Evolutionary conservation across 2,888 invertebrate species (phyloP).

Genomic region (Aphrophora alni): DNA sequence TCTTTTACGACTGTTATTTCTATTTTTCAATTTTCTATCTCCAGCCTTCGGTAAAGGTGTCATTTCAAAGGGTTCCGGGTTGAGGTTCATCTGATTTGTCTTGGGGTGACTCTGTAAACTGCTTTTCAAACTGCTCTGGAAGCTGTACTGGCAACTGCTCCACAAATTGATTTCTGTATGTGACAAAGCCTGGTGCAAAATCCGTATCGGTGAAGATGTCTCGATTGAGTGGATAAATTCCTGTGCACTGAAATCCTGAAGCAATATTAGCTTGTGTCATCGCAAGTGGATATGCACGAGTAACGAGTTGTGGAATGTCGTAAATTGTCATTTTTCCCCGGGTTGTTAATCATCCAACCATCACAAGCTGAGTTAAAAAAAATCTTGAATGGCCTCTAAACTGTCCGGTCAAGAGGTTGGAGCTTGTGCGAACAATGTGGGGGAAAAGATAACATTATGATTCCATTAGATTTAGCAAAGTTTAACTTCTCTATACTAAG

Average conservation of each 20-base stretch:
- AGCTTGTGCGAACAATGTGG: constrained; percentile 51
- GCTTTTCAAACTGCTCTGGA: background rate
- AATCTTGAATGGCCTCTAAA: background rate
- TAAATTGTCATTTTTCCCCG: constrained; percentile 45
- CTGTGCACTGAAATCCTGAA: constrained; percentile 22
- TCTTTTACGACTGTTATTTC: background rate
- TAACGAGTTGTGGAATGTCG: constrained; percentile 55
- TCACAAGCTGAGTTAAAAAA: background rate
- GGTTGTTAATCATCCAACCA: background rate
- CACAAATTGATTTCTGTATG: background rate
- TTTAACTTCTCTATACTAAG: constrained; percentile 51
- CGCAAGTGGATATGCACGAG: constrained; percentile 14
- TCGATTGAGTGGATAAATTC: constrained; percentile 15
- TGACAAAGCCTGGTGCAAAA: constrained; percentile 17
- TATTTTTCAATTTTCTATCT: too few species aligned
- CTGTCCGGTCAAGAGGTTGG: background rate
- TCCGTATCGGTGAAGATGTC: constrained; percentile 17
- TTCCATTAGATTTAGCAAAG: constrained; percentile 54
- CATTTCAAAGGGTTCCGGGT: too few species aligned
- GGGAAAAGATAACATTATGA: constrained; percentile 56
- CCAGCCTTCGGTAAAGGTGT: too few species aligned
- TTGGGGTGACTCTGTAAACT: background rate
- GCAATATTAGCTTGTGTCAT: constrained; percentile 15
- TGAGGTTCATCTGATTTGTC: background rate
- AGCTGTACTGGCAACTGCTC: background rate